Evolutionary conservation across 2,113 vertebrate genomes (phyloP).

Genomic region (Hiodon alosoides): DNA sequence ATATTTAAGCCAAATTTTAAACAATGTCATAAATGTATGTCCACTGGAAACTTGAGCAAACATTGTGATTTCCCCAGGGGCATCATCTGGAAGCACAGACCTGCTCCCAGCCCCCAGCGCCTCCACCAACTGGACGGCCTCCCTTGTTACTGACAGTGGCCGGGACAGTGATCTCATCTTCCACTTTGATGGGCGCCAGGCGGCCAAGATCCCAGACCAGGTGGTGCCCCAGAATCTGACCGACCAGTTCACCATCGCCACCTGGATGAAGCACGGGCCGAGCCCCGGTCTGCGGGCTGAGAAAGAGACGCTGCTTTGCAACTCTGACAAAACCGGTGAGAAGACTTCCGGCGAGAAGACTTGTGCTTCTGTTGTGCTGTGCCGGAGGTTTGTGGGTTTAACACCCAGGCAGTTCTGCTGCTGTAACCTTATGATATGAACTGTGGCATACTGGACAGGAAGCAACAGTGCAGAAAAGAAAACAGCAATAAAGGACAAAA

Average conservation of each 20-base stretch:
- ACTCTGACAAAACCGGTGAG: constrained; percentile 94
- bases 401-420: too few relatives aligned
- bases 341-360: constrained; percentile 60
- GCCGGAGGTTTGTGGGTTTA: too few relatives aligned
- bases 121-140: constrained; percentile 84
- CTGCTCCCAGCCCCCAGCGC: constrained; percentile 80
- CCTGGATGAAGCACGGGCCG: constrained; percentile 96
- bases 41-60: neutral
- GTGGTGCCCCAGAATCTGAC: constrained; percentile 93
- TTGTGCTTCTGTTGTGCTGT: too few relatives aligned
- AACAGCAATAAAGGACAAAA: too few relatives aligned
- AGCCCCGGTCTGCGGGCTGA: constrained; percentile 85
- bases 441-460: too few relatives aligned
- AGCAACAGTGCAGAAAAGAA: too few relatives aligned
- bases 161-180: constrained; percentile 82
- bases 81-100: constrained; percentile 89
- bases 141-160: constrained; percentile 81
- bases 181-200: constrained; percentile 87
- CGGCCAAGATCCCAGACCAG: constrained; percentile 84
- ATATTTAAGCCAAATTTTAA: neutral
- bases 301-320: constrained; percentile 95
- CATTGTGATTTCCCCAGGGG: constrained; percentile 60
- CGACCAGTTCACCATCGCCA: constrained; percentile 90
- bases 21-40: neutral
- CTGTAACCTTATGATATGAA: too few relatives aligned